Evolutionary conservation across 2,113 vertebrate species (phyloP), one percentile per base, ranked within the genome.

Genomic region (Cercocebus atys): DNA sequence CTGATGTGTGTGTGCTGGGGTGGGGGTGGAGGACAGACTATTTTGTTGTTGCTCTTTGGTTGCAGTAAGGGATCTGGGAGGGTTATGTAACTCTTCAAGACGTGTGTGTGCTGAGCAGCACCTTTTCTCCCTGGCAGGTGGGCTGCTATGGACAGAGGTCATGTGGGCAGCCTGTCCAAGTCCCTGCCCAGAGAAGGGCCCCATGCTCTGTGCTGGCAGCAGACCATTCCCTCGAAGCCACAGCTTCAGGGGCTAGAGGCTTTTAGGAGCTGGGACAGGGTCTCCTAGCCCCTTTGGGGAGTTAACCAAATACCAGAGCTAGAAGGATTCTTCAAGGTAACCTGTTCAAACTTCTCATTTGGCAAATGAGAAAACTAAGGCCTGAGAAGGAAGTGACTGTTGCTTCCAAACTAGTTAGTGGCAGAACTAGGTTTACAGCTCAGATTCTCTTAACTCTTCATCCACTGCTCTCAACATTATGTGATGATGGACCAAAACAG

Each of bases 1-100:
- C 59, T 32, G 3, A 12, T 22, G 59, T 64, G 32, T 73, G 43
- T n/a, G 45, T 45, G 22, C 27, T 6, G 55, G 52, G 14, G 25
- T 17, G 38, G 61, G 52, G 16, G n/a, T 10, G 27, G 64, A 27
- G 27, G 11, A 18, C 16, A 80, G 70, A n/a, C 61, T 70, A 45
- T 73, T 76, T 72, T 59, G 92, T 23, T 64, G 18, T 75, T 88
- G 76, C 52, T 95, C 47, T 95, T 91, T 92, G 66, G 92, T 78
- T 66, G 68, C 72, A 95, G 30, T 40, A 80, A 27, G 55, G n/a
- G 35, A 90, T 76, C 88, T 10, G 45, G 95, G 52, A 95, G 84
- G 70, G 84, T 97, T 97, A 97, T 57, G 30, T 96, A 95, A 96
- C 50, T 68, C 79, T 55, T 70, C 38, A n/a, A 83, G 73, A 43